These are phyloP conservation scores for Littorina saxatilis DNA, from an alignment of 1,140 invertebrate genomes.

Conservation along the genomic window DNA sequence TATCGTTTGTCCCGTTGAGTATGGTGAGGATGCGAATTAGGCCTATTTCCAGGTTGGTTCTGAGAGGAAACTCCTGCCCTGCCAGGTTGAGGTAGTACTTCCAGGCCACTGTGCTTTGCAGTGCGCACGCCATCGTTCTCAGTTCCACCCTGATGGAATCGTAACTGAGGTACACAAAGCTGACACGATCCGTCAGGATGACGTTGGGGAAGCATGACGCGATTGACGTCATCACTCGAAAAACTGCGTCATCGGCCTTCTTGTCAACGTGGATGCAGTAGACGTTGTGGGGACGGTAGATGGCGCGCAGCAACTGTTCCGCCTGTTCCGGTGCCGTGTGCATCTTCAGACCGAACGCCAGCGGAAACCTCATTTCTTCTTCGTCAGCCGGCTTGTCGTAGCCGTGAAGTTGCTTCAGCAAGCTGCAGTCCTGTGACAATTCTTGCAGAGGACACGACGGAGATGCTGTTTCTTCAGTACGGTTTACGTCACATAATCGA, in stretches of 20 bases:
- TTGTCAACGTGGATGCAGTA: too few species aligned
- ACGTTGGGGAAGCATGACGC: constrained; percentile 46
- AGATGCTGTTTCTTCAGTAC: neutral
- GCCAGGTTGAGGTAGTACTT: constrained; percentile 70
- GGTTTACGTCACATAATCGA: too few species aligned
- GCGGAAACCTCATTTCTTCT: too few species aligned
- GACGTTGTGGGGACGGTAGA: too few species aligned
- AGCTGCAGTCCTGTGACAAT: neutral
- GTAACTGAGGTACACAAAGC: constrained; percentile 53
- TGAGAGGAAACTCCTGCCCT: constrained; percentile 69
- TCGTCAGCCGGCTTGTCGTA: neutral
- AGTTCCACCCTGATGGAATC: constrained; percentile 52
- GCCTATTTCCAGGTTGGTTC: constrained; percentile 66
- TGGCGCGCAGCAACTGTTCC: too few species aligned
- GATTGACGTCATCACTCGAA: constrained; percentile 54
- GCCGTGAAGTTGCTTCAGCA: neutral
- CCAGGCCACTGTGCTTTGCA: too few species aligned
- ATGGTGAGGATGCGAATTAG: constrained; percentile 56
- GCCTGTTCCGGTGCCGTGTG: too few species aligned
- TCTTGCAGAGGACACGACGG: neutral
- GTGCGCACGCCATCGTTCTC: too few species aligned
- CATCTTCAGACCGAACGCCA: too few species aligned
- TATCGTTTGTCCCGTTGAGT: constrained; percentile 64
- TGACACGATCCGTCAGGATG: constrained; percentile 38
- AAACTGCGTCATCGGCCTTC: constrained; percentile 45